Evolutionary conservation across 2,797 vertebrate genomes (phyloP).

Genomic region (Lerista edwardsae): DNA sequence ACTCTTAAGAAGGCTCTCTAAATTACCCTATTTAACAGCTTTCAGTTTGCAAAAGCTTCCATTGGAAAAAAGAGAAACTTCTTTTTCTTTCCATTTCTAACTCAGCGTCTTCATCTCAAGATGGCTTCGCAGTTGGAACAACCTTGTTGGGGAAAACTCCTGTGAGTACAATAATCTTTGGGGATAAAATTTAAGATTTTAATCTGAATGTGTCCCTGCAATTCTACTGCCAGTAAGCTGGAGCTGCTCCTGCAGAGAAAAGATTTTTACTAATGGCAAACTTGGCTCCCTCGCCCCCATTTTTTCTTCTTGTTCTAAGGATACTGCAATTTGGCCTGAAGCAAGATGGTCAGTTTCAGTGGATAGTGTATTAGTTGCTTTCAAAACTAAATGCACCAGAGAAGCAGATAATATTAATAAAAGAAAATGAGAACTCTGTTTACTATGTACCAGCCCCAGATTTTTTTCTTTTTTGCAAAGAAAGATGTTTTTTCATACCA

Average conservation of each 20-base stretch:
- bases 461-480: constrained; percentile 36
- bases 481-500: constrained; percentile 65
- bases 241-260: constrained; percentile 54
- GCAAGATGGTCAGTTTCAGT: constrained; percentile 63
- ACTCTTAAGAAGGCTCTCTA: constrained; percentile 47
- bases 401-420: constrained; percentile 69
- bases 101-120: constrained; percentile 10
- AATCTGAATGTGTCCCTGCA: constrained; percentile 27
- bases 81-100: constrained; percentile 39
- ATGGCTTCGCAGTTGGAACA: constrained; percentile 19
- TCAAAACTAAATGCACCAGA: constrained; percentile 59
- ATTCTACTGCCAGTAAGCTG: constrained; percentile 56
- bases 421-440: constrained; percentile 67
- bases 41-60: constrained; percentile 55
- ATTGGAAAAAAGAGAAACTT: constrained; percentile 33
- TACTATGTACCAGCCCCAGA: constrained; percentile 49
- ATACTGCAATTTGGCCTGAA: constrained; percentile 59
- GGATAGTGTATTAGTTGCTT: constrained; percentile 60
- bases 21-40: constrained; percentile 47
- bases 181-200: constrained; percentile 42
- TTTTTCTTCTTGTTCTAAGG: constrained; percentile 38
- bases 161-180: not conserved
- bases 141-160: not conserved
- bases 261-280: constrained; percentile 63
- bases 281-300: constrained; percentile 49